phyloP scores from a whole-genome alignment of 35 echinoderm and acorn worm species.

The Lytechinus pictus region DNA sequence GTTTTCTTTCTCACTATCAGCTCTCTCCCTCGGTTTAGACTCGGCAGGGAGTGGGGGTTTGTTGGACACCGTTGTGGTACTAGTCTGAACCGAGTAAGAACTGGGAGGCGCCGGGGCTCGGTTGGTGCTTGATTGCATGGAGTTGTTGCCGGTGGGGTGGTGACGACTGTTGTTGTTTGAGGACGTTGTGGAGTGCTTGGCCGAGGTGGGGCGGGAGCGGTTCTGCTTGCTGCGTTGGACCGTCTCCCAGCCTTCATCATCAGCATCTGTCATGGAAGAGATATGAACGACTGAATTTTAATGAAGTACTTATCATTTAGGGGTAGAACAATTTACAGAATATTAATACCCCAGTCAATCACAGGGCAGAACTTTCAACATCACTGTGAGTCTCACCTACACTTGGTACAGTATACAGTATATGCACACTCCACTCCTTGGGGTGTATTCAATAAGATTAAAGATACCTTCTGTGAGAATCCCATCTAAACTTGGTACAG shows the following conservation, averaged over 20 bases:
- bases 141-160: neutral
- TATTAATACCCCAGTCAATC: too few relatives aligned
- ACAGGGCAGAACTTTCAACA: too few relatives aligned
- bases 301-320: too few relatives aligned
- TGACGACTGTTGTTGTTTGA: constrained; percentile 39
- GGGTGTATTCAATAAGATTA: too few relatives aligned
- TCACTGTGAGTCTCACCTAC: too few relatives aligned
- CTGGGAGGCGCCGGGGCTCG: neutral
- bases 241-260: constrained; percentile 93
- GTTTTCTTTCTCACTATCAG: constrained; percentile 97
- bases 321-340: too few relatives aligned
- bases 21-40: constrained; percentile 54
- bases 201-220: constrained; percentile 76
- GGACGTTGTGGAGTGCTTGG: constrained; percentile 23
- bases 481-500: too few relatives aligned
- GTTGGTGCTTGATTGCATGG: neutral
- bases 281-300: neutral
- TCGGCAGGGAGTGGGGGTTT: neutral
- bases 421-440: too few relatives aligned
- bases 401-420: too few relatives aligned
- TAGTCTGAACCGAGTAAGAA: constrained; percentile 12
- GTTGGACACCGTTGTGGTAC: neutral
- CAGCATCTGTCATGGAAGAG: constrained; percentile 68
- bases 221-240: constrained; percentile 90
- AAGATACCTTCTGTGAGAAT: too few relatives aligned